A percentile compares a stretch with the other conserved stretches of the same genome.
Conservation (phyloP, 2,888 invertebrate genomes). For the Odontothrips loti region DNA sequence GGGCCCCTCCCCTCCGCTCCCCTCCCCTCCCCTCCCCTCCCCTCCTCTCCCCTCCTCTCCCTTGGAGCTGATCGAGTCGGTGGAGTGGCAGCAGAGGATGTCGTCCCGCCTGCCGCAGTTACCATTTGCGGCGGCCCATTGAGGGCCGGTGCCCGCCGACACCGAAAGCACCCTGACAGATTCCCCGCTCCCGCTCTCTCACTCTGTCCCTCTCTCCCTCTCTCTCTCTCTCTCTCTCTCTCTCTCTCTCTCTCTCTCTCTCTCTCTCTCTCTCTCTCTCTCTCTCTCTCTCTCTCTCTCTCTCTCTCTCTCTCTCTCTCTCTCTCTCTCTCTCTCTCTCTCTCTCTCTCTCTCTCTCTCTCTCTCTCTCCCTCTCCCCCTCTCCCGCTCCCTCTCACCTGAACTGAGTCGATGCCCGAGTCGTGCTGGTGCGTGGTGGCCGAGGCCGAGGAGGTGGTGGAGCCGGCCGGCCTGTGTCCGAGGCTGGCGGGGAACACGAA, state of each 20-base stretch:
- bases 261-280: too few relatives aligned
- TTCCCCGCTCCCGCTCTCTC: too few relatives aligned
- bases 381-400: slow-evolving; percentile 48
- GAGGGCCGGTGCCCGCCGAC: not conserved
- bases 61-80: not conserved
- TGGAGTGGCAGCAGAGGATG: not conserved
- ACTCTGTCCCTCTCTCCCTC: too few relatives aligned
- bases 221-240: too few relatives aligned
- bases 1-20: not conserved
- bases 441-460: not conserved
- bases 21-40: not conserved
- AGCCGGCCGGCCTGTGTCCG: slow-evolving; percentile 28
- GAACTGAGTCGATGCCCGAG: slow-evolving; percentile 68
- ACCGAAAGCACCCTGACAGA: too few relatives aligned
- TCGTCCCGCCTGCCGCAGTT: not conserved
- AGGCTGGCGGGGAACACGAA: slow-evolving; percentile 49
- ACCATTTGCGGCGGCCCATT: not conserved
- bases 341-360: too few relatives aligned
- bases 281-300: too few relatives aligned
- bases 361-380: too few relatives aligned
- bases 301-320: too few relatives aligned
- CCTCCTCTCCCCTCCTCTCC: not conserved
- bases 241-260: too few relatives aligned
- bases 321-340: too few relatives aligned
- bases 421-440: slow-evolving; percentile 47